Base-by-base conservation (phyloP, 2,113 vertebrate genomes). In the Pomatorhinus ruficollis region DNA sequence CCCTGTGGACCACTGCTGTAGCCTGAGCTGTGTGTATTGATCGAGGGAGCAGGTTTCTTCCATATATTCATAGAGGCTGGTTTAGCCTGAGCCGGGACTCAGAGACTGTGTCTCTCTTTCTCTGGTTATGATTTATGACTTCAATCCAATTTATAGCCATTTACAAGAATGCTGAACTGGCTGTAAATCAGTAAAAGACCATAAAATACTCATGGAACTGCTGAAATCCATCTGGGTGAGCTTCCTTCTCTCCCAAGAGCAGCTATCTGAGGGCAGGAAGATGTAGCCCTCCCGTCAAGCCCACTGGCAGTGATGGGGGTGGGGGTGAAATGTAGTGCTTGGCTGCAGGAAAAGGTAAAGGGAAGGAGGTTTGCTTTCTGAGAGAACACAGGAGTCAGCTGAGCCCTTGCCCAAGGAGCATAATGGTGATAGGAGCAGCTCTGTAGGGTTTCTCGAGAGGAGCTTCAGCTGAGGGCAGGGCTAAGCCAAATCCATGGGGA, bases 121-220 rank as follows among this genome's bases (percentile, higher is more conserved):
- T 97, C 93, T 95, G 94, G 97, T 93, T 97, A 97, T 97, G 98
- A 98, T 98, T 98, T 98, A 98, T 98, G 94, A 97, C 96, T 98
- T 98, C 98, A 98, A 98, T 98, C 97, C 98, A 98, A 98, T 98
- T 98, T 98, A 98, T 98, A 97, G 97, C 97, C 98, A 95, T 98
- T 98, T 98, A 98, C 97, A 98, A 98, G 97, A 98, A 98, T 97
- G 98, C 98, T 98, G 98, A 98, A 98, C 98, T 95, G 97, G 97
- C 97, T 97, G 98, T 98, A 98, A 98, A 98, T 98, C 98, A 98
- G 97, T 69, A 97, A 93, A 96, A 97, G 97, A 97, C 97, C 97
- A 98, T 98, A 98, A 98, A 98, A 98, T 98, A 97, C 98, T 98
- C 97, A 98, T 96, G 97, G 98, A 97, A 97, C 96, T 92, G 90